These are phyloP conservation scores for Zaprionus kolodkinae DNA, from an alignment of 1,140 invertebrate species.

Conservation along the genomic window DNA sequence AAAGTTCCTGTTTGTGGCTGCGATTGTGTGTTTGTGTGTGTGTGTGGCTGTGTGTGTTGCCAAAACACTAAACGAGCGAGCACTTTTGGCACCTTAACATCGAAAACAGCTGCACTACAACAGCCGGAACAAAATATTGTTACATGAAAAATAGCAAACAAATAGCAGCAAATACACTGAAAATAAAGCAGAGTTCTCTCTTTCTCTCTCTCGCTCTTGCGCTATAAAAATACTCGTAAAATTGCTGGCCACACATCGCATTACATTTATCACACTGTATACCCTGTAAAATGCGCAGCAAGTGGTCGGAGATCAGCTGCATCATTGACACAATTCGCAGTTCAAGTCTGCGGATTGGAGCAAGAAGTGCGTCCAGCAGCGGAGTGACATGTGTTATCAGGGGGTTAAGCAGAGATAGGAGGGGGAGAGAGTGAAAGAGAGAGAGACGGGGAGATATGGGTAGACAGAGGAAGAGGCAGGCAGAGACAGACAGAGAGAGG, in stretches of 20 bases:
- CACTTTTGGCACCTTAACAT: conserved; percentile 75
- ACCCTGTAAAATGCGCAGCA: conserved; percentile 7
- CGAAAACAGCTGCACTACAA: conserved; percentile 66
- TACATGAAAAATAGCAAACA: conserved; percentile 65
- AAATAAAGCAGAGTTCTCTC: conserved; percentile 52
- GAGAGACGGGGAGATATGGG: too few relatives aligned
- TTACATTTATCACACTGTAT: conserved; percentile 20
- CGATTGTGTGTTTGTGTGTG: conserved; percentile 1
- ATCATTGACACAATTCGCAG: neutral
- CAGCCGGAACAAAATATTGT: conserved; percentile 69
- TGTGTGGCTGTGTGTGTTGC: neutral
- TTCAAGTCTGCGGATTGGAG: neutral
- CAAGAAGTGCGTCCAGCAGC: neutral
- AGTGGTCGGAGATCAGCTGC: neutral
- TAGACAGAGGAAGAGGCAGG: neutral
- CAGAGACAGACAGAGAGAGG: neutral
- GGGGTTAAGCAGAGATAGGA: too few relatives aligned
- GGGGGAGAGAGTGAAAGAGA: neutral
- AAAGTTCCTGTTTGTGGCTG: neutral
- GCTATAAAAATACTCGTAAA: conserved; percentile 53
- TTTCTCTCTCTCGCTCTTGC: neutral
- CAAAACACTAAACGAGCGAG: conserved; percentile 52
- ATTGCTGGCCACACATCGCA: conserved; percentile 33
- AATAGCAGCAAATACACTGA: conserved; percentile 59
- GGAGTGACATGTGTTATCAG: neutral